These are phyloP conservation scores for Telmatochromis sp. DNA, from an alignment of 2,113 vertebrate species.

Conservation along the genomic window DNA sequence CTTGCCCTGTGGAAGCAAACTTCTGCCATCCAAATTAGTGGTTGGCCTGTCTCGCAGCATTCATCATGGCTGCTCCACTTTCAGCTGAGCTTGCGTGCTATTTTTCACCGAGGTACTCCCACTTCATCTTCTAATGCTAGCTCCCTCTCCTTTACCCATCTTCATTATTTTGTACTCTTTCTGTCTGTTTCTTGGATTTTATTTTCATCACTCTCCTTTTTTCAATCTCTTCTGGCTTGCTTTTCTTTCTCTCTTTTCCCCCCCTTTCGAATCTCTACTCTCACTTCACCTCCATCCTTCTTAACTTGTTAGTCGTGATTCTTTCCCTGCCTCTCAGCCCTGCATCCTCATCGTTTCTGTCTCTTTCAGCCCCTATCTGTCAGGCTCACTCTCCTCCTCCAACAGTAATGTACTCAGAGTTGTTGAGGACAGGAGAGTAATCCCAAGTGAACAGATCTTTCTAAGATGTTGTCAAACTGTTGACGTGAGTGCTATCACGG, in stretches of 20 bases:
- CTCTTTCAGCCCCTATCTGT: constrained; percentile 3
- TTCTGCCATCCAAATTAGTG: constrained; percentile 40
- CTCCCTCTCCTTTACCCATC: not conserved
- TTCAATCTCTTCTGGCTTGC: not conserved
- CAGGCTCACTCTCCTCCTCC: not conserved
- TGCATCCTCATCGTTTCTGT: not conserved
- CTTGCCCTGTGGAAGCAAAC: constrained; percentile 18
- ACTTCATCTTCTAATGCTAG: constrained; percentile 38
- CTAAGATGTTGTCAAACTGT: constrained; percentile 57
- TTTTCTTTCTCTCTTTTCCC: not conserved
- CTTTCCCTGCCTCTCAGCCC: not conserved
- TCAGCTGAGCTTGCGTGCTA: constrained; percentile 29
- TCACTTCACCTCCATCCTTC: not conserved
- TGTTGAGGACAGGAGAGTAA: constrained; percentile 34
- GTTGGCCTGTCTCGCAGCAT: constrained; percentile 25
- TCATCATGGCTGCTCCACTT: constrained; percentile 60
- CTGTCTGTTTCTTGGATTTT: not conserved
- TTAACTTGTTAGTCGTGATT: not conserved
- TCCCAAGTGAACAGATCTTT: constrained; percentile 44
- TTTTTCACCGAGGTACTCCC: constrained; percentile 47
- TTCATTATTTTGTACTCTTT: constrained; percentile 17
- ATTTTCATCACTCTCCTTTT: not conserved
- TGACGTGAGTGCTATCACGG: constrained; percentile 26
- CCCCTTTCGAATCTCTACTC: not conserved
- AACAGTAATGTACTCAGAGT: constrained; percentile 21